Conservation (phyloP, 2,888 invertebrate species). For the Dryocosmus kuriphilus region DNA sequence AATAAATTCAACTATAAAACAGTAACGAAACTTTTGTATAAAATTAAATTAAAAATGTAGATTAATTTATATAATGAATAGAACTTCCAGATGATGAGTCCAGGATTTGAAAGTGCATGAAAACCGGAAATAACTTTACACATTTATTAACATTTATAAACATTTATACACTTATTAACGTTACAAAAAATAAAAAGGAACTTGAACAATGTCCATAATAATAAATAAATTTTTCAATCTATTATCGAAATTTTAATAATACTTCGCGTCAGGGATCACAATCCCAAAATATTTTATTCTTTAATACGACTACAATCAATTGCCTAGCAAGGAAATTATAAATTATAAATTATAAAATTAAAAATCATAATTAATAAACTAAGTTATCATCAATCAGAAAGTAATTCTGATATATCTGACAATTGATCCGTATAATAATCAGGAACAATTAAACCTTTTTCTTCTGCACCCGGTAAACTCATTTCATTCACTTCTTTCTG, state of each 20-base stretch:
- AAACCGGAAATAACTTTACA: background rate
- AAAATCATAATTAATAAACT: background rate
- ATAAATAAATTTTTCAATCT: no score
- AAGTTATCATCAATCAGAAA: background rate
- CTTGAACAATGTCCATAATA: background rate
- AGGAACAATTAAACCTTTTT: constrained; percentile 71
- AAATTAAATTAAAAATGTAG: no score
- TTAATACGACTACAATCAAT: background rate
- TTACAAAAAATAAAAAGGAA: background rate
- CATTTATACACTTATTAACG: background rate
- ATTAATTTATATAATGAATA: no score
- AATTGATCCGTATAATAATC: constrained; percentile 76
- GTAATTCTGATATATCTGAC: constrained; percentile 64
- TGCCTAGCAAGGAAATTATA: constrained; percentile 1
- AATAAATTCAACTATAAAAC: no score
- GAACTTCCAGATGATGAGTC: no score
- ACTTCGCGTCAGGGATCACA: background rate
- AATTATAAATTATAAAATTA: background rate
- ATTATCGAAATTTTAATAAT: no score
- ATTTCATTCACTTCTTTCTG: constrained; percentile 80
- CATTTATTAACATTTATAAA: background rate
- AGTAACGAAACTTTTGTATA: no score
- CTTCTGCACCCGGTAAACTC: constrained; percentile 64
- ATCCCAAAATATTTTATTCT: background rate
- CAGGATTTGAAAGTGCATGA: no score